A percentile compares a stretch with the other conserved stretches of the same genome.
phyloP scores from a whole-genome alignment of 2,888 invertebrate genomes.

The Iselma pallidipennis region DNA sequence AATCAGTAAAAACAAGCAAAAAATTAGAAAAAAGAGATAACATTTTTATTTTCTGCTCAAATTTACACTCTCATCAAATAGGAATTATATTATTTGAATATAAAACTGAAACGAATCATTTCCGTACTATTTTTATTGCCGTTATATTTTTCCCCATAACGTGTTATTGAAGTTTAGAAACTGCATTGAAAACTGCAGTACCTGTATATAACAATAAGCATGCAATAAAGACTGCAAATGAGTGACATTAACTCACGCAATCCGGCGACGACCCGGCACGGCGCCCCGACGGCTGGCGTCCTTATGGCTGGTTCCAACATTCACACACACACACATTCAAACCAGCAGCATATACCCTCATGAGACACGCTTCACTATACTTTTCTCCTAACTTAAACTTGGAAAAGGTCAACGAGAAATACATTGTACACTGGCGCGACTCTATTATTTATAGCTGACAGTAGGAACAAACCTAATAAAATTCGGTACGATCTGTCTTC shows the following conservation, averaged over 20 bases:
- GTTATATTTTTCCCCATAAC: not conserved
- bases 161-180: conserved; percentile 2
- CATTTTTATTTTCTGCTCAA: not conserved
- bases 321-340: conserved; percentile 5
- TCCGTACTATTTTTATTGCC: not conserved
- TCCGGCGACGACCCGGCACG: conserved; percentile 38
- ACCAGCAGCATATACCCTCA: conserved; percentile 3
- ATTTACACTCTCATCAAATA: not conserved
- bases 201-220: conserved; percentile 29
- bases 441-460: conserved; percentile 19
- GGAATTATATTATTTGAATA: not conserved
- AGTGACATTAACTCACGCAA: conserved; percentile 41
- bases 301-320: conserved; percentile 14
- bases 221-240: conserved; percentile 38
- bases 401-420: conserved; percentile 24
- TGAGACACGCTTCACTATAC: conserved; percentile 12
- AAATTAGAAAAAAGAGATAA: too few relatives aligned
- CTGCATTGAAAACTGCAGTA: conserved; percentile 32
- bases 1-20: conserved; percentile 9
- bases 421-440: conserved; percentile 14
- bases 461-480: not conserved
- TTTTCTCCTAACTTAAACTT: conserved; percentile 2
- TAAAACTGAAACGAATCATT: not conserved
- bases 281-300: conserved; percentile 41
- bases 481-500: not conserved